These are phyloP conservation scores for Leucania comma DNA, from an alignment of 2,888 invertebrate genomes.

Conservation along the genomic window DNA sequence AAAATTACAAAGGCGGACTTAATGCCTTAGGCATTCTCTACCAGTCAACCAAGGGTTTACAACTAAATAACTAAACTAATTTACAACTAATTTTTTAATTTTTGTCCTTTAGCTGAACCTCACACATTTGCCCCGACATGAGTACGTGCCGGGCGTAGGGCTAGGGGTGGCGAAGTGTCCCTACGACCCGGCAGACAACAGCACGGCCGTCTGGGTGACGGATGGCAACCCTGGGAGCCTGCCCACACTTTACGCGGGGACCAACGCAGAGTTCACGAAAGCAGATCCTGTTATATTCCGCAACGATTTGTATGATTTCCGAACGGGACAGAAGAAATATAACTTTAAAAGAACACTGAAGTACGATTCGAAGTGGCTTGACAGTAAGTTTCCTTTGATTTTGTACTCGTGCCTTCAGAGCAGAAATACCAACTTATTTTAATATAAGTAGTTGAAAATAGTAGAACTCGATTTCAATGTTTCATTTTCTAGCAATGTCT, in stretches of 20 bases:
- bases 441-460: not conserved
- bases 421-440: not conserved
- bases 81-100: slow-evolving; percentile 20
- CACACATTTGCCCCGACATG: slow-evolving; percentile 90
- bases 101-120: slow-evolving; percentile 83
- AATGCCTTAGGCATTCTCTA: too few relatives aligned
- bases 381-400: slow-evolving; percentile 89
- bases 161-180: slow-evolving; percentile 93
- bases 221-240: slow-evolving; percentile 92
- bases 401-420: slow-evolving; percentile 6
- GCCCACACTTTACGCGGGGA: slow-evolving; percentile 93
- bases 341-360: slow-evolving; percentile 93
- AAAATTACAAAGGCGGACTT: too few relatives aligned
- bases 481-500: not conserved
- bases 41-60: too few relatives aligned
- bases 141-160: slow-evolving; percentile 92
- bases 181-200: slow-evolving; percentile 94
- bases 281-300: slow-evolving; percentile 94
- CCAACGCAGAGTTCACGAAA: slow-evolving; percentile 93
- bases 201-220: slow-evolving; percentile 94
- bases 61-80: too few relatives aligned
- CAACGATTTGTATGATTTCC: slow-evolving; percentile 92
- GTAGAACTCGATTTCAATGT: slow-evolving; percentile 12
- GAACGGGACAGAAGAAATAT: slow-evolving; percentile 91
- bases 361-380: slow-evolving; percentile 94